These are phyloP conservation scores for Polyommatus iphigenia DNA, from an alignment of 2,888 invertebrate species.

Conservation along the genomic window DNA sequence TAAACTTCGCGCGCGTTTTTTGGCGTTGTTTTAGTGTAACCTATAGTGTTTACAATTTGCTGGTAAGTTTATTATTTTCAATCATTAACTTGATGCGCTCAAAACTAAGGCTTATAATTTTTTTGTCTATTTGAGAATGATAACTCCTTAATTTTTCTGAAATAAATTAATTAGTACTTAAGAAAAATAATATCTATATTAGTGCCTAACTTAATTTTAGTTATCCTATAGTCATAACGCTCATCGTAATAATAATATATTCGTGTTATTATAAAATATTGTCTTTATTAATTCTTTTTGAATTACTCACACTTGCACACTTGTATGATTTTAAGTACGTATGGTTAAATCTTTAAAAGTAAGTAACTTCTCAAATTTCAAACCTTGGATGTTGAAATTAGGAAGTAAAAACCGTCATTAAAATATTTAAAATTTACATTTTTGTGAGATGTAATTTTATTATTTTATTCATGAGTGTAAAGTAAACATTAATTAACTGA, in stretches of 20 bases:
- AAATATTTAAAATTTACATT: conserved; percentile 7
- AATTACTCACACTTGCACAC: no score
- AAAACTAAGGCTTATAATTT: neutral
- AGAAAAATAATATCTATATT: no score
- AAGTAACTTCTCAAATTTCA: neutral
- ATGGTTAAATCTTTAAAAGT: no score
- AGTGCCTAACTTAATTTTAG: neutral
- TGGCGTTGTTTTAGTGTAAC: conserved; percentile 32
- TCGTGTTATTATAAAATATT: no score
- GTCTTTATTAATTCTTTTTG: no score
- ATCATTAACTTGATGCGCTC: neutral
- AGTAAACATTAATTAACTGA: neutral
- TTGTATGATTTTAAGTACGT: no score
- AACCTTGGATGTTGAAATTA: conserved; percentile 8
- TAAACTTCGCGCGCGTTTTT: conserved; percentile 31
- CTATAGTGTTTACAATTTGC: conserved; percentile 4
- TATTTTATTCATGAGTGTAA: neutral
- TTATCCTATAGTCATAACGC: neutral
- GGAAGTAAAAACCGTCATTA: conserved; percentile 7
- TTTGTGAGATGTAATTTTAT: neutral
- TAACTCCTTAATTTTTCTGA: neutral
- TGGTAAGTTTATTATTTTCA: conserved; percentile 15
- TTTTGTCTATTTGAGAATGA: neutral
- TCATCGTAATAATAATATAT: no score
- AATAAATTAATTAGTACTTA: neutral